A percentile compares a stretch with the other conserved stretches of the same genome.
Evolutionary conservation across 2,888 invertebrate species (phyloP).

Genomic region (Philereme transversata): DNA sequence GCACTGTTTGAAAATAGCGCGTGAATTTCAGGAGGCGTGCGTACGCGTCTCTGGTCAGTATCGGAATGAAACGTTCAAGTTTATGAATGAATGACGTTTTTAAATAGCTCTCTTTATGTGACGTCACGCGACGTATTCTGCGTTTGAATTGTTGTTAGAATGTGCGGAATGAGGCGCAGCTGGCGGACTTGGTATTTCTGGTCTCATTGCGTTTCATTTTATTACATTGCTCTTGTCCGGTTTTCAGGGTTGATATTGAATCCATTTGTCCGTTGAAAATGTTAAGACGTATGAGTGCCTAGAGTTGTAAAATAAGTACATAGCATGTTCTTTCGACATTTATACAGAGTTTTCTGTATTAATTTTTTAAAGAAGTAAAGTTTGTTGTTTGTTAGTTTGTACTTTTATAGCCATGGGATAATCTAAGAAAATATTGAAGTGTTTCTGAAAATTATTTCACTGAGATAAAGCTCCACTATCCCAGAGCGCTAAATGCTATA

Average conservation of each 20-base stretch:
- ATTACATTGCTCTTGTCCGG: neutral
- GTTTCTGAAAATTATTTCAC: no score
- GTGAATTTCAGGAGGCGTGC: slow-evolving; percentile 55
- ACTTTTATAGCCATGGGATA: no score
- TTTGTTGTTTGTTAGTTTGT: no score
- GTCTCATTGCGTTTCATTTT: slow-evolving; percentile 19
- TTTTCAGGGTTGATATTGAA: neutral
- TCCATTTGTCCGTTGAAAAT: neutral
- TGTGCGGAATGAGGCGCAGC: slow-evolving; percentile 48
- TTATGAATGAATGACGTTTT: slow-evolving; percentile 82
- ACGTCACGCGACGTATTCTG: slow-evolving; percentile 62
- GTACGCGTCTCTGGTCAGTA: slow-evolving; percentile 63
- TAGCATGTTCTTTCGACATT: no score
- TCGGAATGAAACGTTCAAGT: slow-evolving; percentile 59
- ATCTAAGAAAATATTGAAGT: no score
- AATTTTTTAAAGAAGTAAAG: no score
- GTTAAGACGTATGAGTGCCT: no score
- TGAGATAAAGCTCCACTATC: no score
- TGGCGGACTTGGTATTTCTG: slow-evolving; percentile 26
- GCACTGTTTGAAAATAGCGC: slow-evolving; percentile 51
- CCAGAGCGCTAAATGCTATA: no score
- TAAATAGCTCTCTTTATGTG: slow-evolving; percentile 61
- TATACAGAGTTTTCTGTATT: no score
- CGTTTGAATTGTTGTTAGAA: slow-evolving; percentile 66
- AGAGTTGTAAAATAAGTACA: no score